These are phyloP conservation scores for Drosophila tristis DNA, from an alignment of 1,140 invertebrate species.

Conservation along the genomic window DNA sequence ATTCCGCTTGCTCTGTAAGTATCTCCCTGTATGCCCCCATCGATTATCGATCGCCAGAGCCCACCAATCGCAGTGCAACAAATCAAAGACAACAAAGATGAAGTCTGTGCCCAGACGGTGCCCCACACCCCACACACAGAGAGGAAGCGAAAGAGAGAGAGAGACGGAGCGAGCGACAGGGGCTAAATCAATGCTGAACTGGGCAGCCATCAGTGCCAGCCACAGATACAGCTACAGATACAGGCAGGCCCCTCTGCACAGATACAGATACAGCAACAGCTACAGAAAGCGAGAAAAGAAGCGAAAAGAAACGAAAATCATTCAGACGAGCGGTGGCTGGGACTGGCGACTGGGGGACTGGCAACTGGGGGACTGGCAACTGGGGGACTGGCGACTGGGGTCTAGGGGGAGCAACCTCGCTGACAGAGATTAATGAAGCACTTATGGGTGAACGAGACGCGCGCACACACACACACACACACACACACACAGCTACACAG, in stretches of 20 bases:
- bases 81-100: conserved; percentile 51
- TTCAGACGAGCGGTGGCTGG: conserved; percentile 14
- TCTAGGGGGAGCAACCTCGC: conserved; percentile 32
- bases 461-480: conserved; percentile 39
- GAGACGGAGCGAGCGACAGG: background rate
- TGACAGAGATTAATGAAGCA: conserved; percentile 82
- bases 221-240: conserved; percentile 32
- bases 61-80: conserved; percentile 40
- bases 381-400: background rate
- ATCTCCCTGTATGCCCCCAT: conserved; percentile 12
- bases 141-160: too few relatives aligned
- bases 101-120: conserved; percentile 32
- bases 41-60: conserved; percentile 15
- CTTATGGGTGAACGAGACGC: conserved; percentile 73
- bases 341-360: background rate
- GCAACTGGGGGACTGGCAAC: too few relatives aligned
- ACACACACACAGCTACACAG: conserved; percentile 18
- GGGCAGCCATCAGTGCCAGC: conserved; percentile 66
- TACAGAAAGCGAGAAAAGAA: conserved; percentile 29
- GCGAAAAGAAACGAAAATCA: conserved; percentile 51
- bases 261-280: conserved; percentile 17
- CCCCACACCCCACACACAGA: background rate
- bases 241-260: conserved; percentile 5
- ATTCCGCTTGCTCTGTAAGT: conserved; percentile 1
- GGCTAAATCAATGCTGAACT: conserved; percentile 44